phyloP scores from a whole-genome alignment of 1,140 invertebrate species.

The Ips nitidus region DNA sequence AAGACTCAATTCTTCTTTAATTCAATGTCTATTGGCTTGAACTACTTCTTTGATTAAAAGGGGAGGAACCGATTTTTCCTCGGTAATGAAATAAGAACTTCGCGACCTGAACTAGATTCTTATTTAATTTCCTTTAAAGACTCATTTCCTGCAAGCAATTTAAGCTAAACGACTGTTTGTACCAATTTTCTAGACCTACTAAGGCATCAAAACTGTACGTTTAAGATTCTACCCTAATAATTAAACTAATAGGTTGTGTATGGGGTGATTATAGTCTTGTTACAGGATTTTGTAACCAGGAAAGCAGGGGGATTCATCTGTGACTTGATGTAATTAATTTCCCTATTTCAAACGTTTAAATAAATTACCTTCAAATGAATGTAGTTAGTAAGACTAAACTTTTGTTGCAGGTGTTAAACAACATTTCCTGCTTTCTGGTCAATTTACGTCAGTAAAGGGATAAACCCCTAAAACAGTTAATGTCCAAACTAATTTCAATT shows the following conservation, averaged over 20 bases:
- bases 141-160: too few species aligned
- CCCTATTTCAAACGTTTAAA: slow-evolving; percentile 6
- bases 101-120: slow-evolving; percentile 32
- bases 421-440: too few species aligned
- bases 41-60: slow-evolving; percentile 42
- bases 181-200: too few species aligned
- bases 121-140: too few species aligned
- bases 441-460: too few species aligned
- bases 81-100: slow-evolving; percentile 38
- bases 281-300: slow-evolving; percentile 17
- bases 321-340: slow-evolving; percentile 25
- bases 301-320: slow-evolving; percentile 22
- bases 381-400: not conserved
- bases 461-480: too few species aligned
- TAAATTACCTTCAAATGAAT: slow-evolving; percentile 10
- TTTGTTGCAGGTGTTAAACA: too few species aligned
- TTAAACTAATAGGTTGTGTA: slow-evolving; percentile 29
- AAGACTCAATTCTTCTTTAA: slow-evolving; percentile 42
- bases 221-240: slow-evolving; percentile 20
- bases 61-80: slow-evolving; percentile 38
- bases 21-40: slow-evolving; percentile 42
- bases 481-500: too few species aligned
- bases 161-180: too few species aligned
- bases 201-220: too few species aligned
- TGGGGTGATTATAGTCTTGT: slow-evolving; percentile 26